Conservation (phyloP, 2,888 invertebrate genomes). For the Euproctis similis region DNA sequence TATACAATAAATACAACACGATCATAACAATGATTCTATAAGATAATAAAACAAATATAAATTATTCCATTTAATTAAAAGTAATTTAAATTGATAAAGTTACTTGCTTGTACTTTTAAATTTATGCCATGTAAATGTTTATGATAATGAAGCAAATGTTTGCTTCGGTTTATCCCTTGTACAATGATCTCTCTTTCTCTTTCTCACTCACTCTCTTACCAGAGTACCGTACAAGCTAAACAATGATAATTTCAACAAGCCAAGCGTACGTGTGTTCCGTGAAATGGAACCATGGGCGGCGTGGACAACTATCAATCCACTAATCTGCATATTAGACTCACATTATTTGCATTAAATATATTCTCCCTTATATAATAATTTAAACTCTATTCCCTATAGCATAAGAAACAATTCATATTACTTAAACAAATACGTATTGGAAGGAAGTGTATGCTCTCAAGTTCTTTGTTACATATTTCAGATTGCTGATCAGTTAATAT, state of each 20-base stretch:
- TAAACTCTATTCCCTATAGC: no score
- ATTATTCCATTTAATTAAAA: conserved; percentile 9
- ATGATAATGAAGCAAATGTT: conserved; percentile 27
- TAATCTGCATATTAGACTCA: conserved; percentile 63
- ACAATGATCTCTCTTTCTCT: conserved; percentile 20
- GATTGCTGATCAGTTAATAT: no score
- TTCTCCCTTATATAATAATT: no score
- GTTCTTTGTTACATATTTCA: no score
- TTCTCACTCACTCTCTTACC: no score
- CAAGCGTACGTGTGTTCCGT: conserved; percentile 49
- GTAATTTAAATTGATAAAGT: conserved; percentile 16
- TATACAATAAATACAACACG: no score
- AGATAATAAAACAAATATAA: no score
- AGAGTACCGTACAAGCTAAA: conserved; percentile 37
- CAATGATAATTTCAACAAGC: conserved; percentile 57
- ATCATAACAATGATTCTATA: no score
- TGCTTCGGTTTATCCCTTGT: conserved; percentile 23
- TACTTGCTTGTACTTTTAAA: conserved; percentile 16
- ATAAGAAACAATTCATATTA: no score
- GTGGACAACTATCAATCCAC: conserved; percentile 55
- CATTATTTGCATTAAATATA: conserved; percentile 27
- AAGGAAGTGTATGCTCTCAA: no score
- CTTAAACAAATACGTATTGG: no score
- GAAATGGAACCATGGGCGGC: conserved; percentile 44
- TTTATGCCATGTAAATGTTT: conserved; percentile 27